Conservation (phyloP, 2,113 vertebrate genomes). For the Onychorhynchus coronatus region DNA sequence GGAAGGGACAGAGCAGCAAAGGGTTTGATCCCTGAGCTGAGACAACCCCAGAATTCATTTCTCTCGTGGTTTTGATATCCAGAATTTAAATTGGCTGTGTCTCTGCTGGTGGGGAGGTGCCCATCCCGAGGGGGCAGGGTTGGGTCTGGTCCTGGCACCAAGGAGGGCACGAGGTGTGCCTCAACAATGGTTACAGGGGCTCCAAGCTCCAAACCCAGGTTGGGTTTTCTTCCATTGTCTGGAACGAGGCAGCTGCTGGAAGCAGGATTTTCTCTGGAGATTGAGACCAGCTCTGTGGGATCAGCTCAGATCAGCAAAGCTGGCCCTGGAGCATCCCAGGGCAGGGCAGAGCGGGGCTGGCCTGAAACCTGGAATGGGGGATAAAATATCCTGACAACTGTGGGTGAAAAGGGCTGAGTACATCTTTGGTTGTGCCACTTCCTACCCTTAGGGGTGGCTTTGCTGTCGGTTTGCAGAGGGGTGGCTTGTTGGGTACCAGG, state of each 20-base stretch:
- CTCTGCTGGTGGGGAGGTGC: background rate
- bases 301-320: background rate
- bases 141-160: background rate
- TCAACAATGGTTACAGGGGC: background rate
- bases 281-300: background rate
- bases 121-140: background rate
- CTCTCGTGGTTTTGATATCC: background rate
- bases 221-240: background rate
- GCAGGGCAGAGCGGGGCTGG: background rate
- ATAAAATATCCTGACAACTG: accelerated
- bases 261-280: background rate
- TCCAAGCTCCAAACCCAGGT: background rate
- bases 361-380: background rate
- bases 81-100: background rate
- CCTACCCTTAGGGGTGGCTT: background rate
- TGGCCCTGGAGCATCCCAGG: background rate
- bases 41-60: background rate
- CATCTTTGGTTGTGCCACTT: background rate
- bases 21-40: background rate
- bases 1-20: background rate
- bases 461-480: background rate
- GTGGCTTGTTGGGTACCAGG: background rate
- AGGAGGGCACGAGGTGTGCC: background rate
- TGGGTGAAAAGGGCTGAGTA: accelerated
- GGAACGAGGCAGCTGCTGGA: background rate